These are phyloP conservation scores for Sebastes fasciatus DNA, from an alignment of 2,113 vertebrate species.

Conservation along the genomic window DNA sequence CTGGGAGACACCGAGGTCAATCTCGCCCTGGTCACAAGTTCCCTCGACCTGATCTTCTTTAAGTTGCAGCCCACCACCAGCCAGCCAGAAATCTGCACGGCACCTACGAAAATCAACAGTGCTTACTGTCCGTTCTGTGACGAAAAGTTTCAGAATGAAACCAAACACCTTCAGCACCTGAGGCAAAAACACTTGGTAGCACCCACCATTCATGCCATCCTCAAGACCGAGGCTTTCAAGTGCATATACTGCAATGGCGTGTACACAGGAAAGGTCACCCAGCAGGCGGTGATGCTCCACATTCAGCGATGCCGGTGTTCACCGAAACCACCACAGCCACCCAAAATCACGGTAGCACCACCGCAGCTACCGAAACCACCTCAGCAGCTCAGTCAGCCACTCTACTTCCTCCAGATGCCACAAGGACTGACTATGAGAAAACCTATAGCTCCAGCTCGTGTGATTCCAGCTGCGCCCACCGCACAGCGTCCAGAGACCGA, in stretches of 20 bases:
- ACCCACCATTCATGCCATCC: constrained; percentile 93
- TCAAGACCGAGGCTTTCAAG: constrained; percentile 95
- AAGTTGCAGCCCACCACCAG: constrained; percentile 89
- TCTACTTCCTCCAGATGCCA: constrained; percentile 73
- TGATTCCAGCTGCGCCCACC: constrained; percentile 6
- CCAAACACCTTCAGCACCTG: constrained; percentile 90
- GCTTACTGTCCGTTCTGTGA: constrained; percentile 93
- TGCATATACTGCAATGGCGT: constrained; percentile 98
- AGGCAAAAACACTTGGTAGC: constrained; percentile 94
- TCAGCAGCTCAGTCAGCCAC: constrained; percentile 54
- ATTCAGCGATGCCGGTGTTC: constrained; percentile 92
- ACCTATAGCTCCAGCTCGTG: constrained; percentile 49
- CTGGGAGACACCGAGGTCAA: constrained; percentile 92
- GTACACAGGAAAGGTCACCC: constrained; percentile 94
- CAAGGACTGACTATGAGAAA: constrained; percentile 59
- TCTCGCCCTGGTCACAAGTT: constrained; percentile 90
- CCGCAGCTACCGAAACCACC: constrained; percentile 29
- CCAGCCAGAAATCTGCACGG: constrained; percentile 69
- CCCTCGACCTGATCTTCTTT: constrained; percentile 88
- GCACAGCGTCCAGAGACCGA: constrained; percentile 3
- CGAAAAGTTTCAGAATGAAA: constrained; percentile 84
- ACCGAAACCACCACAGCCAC: constrained; percentile 83
- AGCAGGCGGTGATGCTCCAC: constrained; percentile 93
- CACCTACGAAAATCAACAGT: constrained; percentile 71
- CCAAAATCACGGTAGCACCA: constrained; percentile 48